These are phyloP conservation scores for Caenorhabditis remanei DNA, from an alignment of 1,140 invertebrate genomes.

Conservation along the genomic window DNA sequence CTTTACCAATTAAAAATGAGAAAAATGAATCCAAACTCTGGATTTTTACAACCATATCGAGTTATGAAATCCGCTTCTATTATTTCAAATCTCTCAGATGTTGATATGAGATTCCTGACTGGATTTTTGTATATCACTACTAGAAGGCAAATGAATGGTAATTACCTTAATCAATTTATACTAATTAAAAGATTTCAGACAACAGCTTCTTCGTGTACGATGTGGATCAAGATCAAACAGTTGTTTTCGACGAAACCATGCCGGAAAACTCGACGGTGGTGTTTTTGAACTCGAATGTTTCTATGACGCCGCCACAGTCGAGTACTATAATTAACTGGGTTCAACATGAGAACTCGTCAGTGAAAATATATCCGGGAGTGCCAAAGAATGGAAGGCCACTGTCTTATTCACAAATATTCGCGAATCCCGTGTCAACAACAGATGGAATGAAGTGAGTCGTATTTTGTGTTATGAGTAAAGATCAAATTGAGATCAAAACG, in stretches of 20 bases:
- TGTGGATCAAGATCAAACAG: neutral
- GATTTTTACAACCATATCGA: neutral
- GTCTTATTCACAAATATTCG: slow-evolving; percentile 2
- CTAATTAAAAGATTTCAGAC: neutral
- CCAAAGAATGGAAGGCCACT: neutral
- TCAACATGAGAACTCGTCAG: slow-evolving; percentile 6
- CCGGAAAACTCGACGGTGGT: neutral
- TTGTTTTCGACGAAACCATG: neutral
- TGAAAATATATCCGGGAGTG: neutral
- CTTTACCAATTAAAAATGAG: slow-evolving; percentile 5
- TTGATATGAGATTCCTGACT: neutral
- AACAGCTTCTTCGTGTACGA: neutral
- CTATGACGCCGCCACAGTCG: neutral
- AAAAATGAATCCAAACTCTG: neutral
- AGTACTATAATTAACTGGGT: neutral
- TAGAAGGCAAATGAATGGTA: slow-evolving; percentile 13
- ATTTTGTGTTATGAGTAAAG: neutral
- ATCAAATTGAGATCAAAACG: no score
- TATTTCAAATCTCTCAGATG: neutral
- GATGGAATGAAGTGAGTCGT: neutral
- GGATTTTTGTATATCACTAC: slow-evolving; percentile 5
- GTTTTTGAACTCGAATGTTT: neutral
- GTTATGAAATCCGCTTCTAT: neutral
- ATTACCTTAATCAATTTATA: neutral
- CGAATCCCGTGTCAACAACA: neutral